Percentiles rank a stretch among this genome's conserved stretches.
Evolutionary conservation across 2,113 vertebrate species (phyloP).

Genomic region (Amphilophus citrinellus): DNA sequence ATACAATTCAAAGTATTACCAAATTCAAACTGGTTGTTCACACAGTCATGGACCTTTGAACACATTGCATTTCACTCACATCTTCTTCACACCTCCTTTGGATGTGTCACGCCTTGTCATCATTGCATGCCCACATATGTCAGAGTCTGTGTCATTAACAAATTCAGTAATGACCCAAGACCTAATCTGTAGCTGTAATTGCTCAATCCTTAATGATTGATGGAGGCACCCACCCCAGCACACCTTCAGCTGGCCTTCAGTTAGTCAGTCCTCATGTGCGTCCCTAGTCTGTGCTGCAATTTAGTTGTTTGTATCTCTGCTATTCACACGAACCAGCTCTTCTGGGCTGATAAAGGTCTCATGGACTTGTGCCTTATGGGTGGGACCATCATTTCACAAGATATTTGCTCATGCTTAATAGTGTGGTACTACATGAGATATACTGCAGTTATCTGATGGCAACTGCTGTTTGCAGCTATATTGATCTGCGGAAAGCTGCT

Average conservation of each 20-base stretch:
- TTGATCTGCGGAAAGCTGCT: not conserved
- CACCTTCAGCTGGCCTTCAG: conserved; percentile 32
- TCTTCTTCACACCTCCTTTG: not conserved
- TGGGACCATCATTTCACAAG: conserved; percentile 16
- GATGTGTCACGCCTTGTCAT: conserved; percentile 31
- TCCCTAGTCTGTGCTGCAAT: not conserved
- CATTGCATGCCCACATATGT: not conserved
- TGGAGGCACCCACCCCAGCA: conserved; percentile 6
- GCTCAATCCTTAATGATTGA: conserved; percentile 41
- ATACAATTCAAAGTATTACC: not conserved
- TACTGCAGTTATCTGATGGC: not conserved
- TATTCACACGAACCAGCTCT: conserved; percentile 16
- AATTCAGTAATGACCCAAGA: conserved; percentile 3
- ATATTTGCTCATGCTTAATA: not conserved
- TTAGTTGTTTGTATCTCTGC: not conserved
- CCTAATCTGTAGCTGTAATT: conserved; percentile 1
- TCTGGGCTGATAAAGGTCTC: not conserved
- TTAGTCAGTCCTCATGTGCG: not conserved
- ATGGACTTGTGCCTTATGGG: conserved; percentile 53
- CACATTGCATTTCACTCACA: conserved; percentile 29
- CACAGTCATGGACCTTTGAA: conserved; percentile 28
- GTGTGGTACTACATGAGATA: not conserved
- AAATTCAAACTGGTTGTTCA: not conserved
- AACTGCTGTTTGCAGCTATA: conserved; percentile 12
- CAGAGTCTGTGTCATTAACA: not conserved